Evolutionary conservation across 2,113 vertebrate genomes (phyloP), one percentile per base, ranked within the genome.

Genomic region (Mesoclemmys tuberculata): DNA sequence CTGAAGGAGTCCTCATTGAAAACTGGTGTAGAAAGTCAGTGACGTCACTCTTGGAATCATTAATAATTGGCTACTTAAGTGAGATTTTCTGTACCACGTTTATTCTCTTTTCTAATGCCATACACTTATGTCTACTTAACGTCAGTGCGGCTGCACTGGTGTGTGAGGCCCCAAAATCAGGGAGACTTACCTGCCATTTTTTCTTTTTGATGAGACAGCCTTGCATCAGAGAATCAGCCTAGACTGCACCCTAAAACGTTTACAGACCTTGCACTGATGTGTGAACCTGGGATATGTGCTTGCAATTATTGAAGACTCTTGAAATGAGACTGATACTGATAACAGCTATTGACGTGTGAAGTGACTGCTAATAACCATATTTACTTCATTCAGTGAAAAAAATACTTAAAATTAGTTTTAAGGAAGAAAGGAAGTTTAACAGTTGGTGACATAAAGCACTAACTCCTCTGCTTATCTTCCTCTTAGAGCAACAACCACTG

Each of bases 51-150:
- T 24, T 51, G 21, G 84, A 49, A 10, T 12, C 49, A 49, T 49
- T 49, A 49, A 41, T 56, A 80, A 58, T 52, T 89, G 88, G 44
- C 71, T 93, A 16, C 5, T 52, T 93, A 13, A 19, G 18, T 90
- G 92, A 85, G 80, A 3, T 91, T 93, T 77, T 74, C 82, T 88
- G 44, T 80, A 22, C 88, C 52, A 0, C 31, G 41, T 44, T 84
- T 21, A 52, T 88, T 88, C 49, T 49, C 90, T 46, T 90, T 64
- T 64, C 16, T n/a, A 87, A 90, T 21, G 22, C 56, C 22, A 78
- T 88, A n/a, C 22, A 87, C 91, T 68, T 93, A 51, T 81, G 44
- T 90, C 82, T 91, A 27, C n/a, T 97, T 84, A 78, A 31, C 22
- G 27, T 80, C 56, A 49, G 18, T 38, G 64, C 90, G 64, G 44